Conservation (phyloP, 2,113 vertebrate species). For the Mugil cephalus region DNA sequence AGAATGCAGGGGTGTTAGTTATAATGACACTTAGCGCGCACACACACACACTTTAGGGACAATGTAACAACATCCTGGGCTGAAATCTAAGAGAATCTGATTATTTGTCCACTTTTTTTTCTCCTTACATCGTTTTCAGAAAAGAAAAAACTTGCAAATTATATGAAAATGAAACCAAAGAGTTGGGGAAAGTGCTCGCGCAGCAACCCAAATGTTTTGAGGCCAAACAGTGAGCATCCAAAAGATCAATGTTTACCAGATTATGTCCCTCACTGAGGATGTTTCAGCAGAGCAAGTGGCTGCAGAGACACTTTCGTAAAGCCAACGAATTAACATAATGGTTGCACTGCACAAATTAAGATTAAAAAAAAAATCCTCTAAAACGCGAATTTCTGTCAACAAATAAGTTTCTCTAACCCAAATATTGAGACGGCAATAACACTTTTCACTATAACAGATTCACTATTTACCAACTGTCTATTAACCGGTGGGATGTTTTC, state of each 20-base stretch:
- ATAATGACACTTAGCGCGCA: too few relatives aligned
- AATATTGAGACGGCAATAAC: neutral
- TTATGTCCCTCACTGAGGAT: conserved; percentile 12
- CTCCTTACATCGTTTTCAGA: neutral
- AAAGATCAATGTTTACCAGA: conserved; percentile 22
- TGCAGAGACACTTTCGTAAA: neutral
- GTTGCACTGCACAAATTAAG: neutral
- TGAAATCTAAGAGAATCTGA: neutral
- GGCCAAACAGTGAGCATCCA: neutral
- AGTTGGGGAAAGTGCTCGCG: conserved; percentile 2
- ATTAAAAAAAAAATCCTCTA: too few relatives aligned
- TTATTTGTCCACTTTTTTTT: neutral
- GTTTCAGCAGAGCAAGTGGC: neutral
- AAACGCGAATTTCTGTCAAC: too few relatives aligned
- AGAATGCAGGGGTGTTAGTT: too few relatives aligned
- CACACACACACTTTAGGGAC: neutral
- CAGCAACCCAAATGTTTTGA: conserved; percentile 1
- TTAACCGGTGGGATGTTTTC: too few relatives aligned
- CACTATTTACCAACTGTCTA: neutral
- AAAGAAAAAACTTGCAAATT: too few relatives aligned
- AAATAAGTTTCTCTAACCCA: too few relatives aligned
- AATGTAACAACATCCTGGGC: neutral
- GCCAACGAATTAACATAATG: conserved; percentile 5
- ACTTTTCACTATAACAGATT: neutral
- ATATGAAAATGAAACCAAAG: neutral